Evolutionary conservation across 2,888 invertebrate species (phyloP), one percentile per base, ranked within the genome.

Genomic region (Hypomecis atomaria): DNA sequence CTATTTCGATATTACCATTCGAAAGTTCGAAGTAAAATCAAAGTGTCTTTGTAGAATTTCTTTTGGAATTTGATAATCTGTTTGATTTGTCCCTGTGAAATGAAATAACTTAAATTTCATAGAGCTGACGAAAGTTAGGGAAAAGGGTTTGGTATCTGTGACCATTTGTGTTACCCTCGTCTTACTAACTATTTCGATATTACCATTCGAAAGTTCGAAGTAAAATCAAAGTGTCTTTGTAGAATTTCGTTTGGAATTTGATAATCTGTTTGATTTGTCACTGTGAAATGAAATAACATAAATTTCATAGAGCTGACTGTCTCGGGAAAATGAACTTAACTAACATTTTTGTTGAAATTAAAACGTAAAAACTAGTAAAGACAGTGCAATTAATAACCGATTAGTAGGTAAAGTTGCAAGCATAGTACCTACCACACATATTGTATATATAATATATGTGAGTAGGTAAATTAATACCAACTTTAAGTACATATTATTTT

Each of bases 131-230:
- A 48, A 52, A 67, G 59, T 62, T 62, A 54, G 11, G 62, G 55
- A 59, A 65, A 67, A 67, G 64, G 69, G 65, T 64, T 67, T 37
- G 45, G 59, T 48, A 43, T 59, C 52, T 63, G 53, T 67, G 59
- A 57, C 64, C 48, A 53, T 60, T 64, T 56, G 54, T 59, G 50
- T 50, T 42, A 67, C 67, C 67, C 62, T 66, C 55, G 62, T 67
- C 63, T 67, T 69, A 68, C 57, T 63, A 69, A 63, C 66, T 66
- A 65, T 68, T 66, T 68, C 55, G 45, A 53, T 61, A 37, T 54
- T 38, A 59, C 59, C 36, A 50, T 59, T 34, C 7, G 44, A 54
- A 50, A 59, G 50, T 63, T 65, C 49, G 40, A 23, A 37, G 49
- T 23, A 49, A 58, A 58, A 58, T 59, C 38, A 56, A 45, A 13